Conservation (phyloP, 2,888 invertebrate genomes). For the Mesorhabditis spiculigera region DNA sequence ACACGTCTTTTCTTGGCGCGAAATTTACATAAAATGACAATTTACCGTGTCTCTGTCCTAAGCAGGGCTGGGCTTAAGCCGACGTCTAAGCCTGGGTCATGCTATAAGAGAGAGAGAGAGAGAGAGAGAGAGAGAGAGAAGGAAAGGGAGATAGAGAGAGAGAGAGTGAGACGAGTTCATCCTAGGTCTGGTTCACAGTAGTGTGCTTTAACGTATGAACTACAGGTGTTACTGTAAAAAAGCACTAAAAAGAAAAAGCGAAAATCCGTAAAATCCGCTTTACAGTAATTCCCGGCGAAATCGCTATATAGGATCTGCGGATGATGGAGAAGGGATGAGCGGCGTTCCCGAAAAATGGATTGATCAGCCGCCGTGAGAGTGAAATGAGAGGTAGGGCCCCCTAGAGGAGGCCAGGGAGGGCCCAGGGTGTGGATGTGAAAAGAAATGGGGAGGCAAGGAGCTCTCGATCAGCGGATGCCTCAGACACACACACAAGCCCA, state of each 20-base stretch:
- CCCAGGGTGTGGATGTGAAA: conserved; percentile 12
- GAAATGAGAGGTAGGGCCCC: too few relatives aligned
- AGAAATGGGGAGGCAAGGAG: too few relatives aligned
- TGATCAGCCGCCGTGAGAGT: neutral
- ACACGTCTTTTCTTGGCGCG: too few relatives aligned
- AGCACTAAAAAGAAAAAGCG: conserved; percentile 9
- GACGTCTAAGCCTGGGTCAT: too few relatives aligned
- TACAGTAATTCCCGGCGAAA: neutral
- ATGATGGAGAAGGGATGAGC: neutral
- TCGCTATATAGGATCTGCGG: neutral
- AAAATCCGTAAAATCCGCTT: neutral
- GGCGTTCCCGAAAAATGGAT: neutral
- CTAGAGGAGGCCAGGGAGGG: neutral
- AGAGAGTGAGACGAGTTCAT: conserved; percentile 9
- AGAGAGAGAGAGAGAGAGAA: conserved; percentile 12
- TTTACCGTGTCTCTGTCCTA: too few relatives aligned
- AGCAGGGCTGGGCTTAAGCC: too few relatives aligned
- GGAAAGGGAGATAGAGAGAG: conserved; percentile 9
- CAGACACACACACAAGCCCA: too few relatives aligned
- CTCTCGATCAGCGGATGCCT: too few relatives aligned
- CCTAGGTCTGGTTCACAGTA: too few relatives aligned
- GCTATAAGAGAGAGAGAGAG: conserved; percentile 10
- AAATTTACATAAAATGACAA: too few relatives aligned
- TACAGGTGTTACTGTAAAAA: conserved; percentile 11
- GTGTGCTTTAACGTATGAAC: too few relatives aligned